phyloP scores from a whole-genome alignment of 37 sponge, comb jelly and placozoan genomes.

The Oopsacas minuta region DNA sequence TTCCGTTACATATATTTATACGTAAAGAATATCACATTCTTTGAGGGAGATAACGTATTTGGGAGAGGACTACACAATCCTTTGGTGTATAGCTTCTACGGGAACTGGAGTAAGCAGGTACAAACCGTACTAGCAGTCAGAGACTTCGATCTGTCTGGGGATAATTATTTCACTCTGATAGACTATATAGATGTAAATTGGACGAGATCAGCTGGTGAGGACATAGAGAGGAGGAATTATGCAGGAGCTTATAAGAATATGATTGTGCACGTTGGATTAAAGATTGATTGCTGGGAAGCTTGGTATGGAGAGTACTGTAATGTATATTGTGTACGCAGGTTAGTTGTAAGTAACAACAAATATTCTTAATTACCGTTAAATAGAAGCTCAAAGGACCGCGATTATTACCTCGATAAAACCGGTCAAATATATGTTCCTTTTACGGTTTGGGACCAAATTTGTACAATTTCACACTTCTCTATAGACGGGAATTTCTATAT shows the following conservation, averaged over 20 bases:
- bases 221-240: not conserved
- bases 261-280: not conserved
- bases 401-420: no score
- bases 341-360: no score
- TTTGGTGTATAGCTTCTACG: not conserved
- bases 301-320: not conserved
- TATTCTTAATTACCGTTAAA: no score
- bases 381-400: no score
- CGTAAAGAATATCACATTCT: not conserved
- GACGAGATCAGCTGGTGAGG: not conserved
- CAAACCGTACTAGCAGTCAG: not conserved
- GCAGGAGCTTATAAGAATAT: not conserved
- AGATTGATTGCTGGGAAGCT: not conserved
- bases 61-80: not conserved
- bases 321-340: not conserved
- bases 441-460: no score
- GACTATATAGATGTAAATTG: slow-evolving; percentile 5
- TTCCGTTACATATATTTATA: not conserved
- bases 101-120: slow-evolving; percentile 4
- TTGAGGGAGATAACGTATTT: slow-evolving; percentile 19
- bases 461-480: no score
- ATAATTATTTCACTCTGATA: not conserved
- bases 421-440: no score
- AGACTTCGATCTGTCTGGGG: not conserved
- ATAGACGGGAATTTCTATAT: no score